These are phyloP conservation scores for Unio delphinus DNA, from an alignment of 2,888 invertebrate species.

Conservation along the genomic window DNA sequence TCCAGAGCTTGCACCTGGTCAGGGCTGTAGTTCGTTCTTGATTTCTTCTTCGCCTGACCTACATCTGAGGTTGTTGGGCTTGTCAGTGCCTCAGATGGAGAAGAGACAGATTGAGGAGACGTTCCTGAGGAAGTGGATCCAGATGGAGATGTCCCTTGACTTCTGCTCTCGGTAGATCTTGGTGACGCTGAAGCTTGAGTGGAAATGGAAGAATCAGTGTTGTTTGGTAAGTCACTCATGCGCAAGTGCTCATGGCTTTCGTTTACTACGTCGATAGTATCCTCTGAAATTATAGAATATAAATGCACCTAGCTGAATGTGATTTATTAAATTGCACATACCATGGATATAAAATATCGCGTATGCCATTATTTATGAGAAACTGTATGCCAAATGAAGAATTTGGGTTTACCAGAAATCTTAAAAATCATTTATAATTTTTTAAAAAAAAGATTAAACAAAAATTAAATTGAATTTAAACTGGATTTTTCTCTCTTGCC, in stretches of 20 bases:
- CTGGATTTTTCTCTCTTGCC: too few relatives aligned
- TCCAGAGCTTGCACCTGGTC: conserved; percentile 44
- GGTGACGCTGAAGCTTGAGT: conserved; percentile 34
- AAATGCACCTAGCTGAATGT: too few relatives aligned
- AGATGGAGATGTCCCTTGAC: conserved; percentile 23
- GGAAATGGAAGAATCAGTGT: conserved; percentile 41
- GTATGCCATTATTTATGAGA: too few relatives aligned
- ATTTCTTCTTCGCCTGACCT: conserved; percentile 37
- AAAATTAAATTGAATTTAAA: too few relatives aligned
- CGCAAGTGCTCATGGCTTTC: conserved; percentile 26
- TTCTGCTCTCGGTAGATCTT: conserved; percentile 22
- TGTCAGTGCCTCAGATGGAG: conserved; percentile 15
- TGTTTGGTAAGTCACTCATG: conserved; percentile 22
- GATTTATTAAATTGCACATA: too few relatives aligned
- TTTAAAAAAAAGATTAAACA: too few relatives aligned
- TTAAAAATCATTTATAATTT: too few relatives aligned
- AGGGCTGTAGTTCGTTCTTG: conserved; percentile 47
- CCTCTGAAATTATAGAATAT: conserved; percentile 1
- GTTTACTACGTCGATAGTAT: conserved; percentile 27
- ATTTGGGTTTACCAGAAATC: too few relatives aligned
- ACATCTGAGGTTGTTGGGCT: conserved; percentile 25
- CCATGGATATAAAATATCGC: too few relatives aligned
- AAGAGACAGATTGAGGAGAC: conserved; percentile 12
- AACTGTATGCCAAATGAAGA: too few relatives aligned
- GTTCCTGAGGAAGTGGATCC: conserved; percentile 24